These are phyloP conservation scores for Chaetops frenatus DNA, from an alignment of 2,113 vertebrate species.

Conservation along the genomic window DNA sequence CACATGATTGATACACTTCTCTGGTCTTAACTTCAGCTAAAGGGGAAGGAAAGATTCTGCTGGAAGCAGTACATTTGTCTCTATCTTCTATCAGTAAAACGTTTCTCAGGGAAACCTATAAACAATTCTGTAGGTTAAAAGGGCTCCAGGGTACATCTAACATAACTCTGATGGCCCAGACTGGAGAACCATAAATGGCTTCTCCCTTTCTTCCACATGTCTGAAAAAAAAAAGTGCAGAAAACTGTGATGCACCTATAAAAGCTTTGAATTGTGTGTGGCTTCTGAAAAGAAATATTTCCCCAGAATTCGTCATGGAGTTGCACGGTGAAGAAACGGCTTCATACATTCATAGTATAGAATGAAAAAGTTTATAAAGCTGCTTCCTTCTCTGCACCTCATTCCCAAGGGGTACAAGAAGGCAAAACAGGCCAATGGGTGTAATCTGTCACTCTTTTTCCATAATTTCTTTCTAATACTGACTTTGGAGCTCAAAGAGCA, in stretches of 20 bases:
- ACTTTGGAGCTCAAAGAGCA: background rate
- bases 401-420: background rate
- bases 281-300: background rate
- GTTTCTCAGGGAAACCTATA: background rate
- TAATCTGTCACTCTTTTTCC: background rate
- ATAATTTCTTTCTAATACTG: background rate
- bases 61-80: background rate
- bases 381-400: background rate
- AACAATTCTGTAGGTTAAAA: background rate
- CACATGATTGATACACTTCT: background rate
- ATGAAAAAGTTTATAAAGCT: background rate
- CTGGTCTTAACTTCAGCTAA: background rate
- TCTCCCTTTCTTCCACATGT: background rate
- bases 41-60: background rate
- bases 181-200: background rate
- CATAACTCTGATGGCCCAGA: background rate
- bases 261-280: background rate
- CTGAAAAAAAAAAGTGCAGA: background rate
- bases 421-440: background rate
- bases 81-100: background rate
- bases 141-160: background rate
- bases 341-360: background rate
- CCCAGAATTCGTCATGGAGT: background rate
- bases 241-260: background rate
- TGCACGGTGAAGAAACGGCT: fast-evolving